Base-by-base conservation (phyloP, 2,113 vertebrate species). In the Cottus gobio region DNA sequence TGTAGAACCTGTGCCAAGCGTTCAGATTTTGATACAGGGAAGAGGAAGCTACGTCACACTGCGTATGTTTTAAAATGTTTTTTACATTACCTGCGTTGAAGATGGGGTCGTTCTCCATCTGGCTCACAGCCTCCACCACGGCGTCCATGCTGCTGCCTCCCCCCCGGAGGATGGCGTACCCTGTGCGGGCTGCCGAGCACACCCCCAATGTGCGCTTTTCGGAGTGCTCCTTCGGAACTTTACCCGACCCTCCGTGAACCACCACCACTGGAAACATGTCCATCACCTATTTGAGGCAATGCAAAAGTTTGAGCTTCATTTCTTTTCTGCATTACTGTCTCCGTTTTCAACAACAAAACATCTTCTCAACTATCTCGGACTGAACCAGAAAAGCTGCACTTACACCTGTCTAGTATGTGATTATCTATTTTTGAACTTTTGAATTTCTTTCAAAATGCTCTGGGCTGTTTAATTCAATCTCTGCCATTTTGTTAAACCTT, bases 111-210 rank as follows among this genome's bases (percentile, higher is more conserved):
- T 98, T 93, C 87, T 99, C 98, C 94, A 99, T 75, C 5, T 91
- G 75, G 3, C 36, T 62, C 31, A 98, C 97, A 0, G 96, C 95
- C 83, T 95, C 95, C 48, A 98, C 97, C 75, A 98, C 97, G 0
- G 97, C 97, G 28, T 98, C 97, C 42, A 99, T 69, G 0, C 97
- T 97, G 75, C 94, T 96, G 66, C 97, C 96, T 10, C 96, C 96
- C 15, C 57, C 79, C 74, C 66, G 86, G 3, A 99, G 93, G 63
- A 97, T 18, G 7, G 7, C 0, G 52, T 97, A 97, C 2, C 95
- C 97, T 4, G 3, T 77, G 22, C 94, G 85, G 0, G 80, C 94
- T 1, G 98, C 97, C 37, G 80, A 85, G 30, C 85, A 62, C n/a
- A 98, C 94, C 5, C 96, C 97, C 0, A 82, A 80, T 4, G 54